Evolutionary conservation across 2,888 invertebrate species (phyloP).

Genomic region (Calameuta filiformis): DNA sequence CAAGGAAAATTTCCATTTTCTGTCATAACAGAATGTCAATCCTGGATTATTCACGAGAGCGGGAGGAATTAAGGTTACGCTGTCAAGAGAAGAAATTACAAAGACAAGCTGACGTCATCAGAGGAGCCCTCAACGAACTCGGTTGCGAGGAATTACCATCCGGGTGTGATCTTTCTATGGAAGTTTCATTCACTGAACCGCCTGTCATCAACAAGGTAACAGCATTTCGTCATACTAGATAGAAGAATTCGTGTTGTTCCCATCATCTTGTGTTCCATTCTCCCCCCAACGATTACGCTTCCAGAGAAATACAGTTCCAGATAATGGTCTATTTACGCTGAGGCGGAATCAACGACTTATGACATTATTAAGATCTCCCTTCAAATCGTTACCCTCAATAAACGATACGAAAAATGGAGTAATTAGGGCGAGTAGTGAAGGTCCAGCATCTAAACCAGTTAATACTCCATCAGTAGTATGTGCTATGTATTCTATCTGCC

Average conservation of each 20-base stretch:
- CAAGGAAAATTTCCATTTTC: neutral
- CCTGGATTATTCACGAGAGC: conserved; percentile 61
- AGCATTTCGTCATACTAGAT: neutral
- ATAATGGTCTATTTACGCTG: conserved; percentile 60
- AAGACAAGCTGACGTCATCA: conserved; percentile 85
- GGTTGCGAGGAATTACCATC: conserved; percentile 90
- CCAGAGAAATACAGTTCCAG: conserved; percentile 57
- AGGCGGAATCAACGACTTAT: conserved; percentile 59
- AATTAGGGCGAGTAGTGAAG: conserved; percentile 60
- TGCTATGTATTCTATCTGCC: conserved; percentile 28
- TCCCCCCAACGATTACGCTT: conserved; percentile 32
- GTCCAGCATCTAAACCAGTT: conserved; percentile 46
- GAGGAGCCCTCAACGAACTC: conserved; percentile 85
- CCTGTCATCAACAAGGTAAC: conserved; percentile 53
- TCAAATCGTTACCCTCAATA: conserved; percentile 61
- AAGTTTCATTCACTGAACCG: conserved; percentile 59
- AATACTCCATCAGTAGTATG: conserved; percentile 56
- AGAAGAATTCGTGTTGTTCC: neutral
- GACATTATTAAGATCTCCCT: conserved; percentile 58
- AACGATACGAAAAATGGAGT: conserved; percentile 56
- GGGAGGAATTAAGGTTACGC: conserved; percentile 81
- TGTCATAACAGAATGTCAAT: conserved; percentile 40
- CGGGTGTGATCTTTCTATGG: conserved; percentile 78
- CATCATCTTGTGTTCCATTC: neutral
- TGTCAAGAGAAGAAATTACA: conserved; percentile 87